phyloP scores from a whole-genome alignment of 1,140 invertebrate species.

The Linepithema humile region DNA sequence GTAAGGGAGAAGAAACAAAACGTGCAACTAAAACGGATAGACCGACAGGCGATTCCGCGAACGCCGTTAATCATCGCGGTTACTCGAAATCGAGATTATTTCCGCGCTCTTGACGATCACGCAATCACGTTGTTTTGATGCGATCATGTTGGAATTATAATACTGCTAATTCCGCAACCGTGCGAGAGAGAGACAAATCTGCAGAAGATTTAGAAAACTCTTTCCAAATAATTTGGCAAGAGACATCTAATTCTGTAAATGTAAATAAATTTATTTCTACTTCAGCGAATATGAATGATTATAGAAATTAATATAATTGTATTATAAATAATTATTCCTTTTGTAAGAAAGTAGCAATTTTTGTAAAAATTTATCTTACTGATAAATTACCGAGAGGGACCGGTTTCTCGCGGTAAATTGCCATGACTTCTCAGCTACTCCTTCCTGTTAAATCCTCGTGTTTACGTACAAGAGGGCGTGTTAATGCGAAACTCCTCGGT shows the following conservation, averaged over 20 bases:
- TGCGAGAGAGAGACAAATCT: background rate
- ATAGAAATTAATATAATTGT: too few relatives aligned
- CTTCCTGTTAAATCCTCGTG: background rate
- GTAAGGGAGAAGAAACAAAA: background rate
- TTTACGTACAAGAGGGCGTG: background rate
- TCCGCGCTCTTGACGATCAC: background rate
- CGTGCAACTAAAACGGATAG: background rate
- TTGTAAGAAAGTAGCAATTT: background rate
- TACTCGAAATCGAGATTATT: constrained; percentile 40
- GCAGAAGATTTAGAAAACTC: background rate
- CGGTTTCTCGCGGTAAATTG: background rate
- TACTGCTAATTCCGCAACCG: background rate
- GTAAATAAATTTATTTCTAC: too few relatives aligned
- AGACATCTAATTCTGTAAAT: too few relatives aligned
- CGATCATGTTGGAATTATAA: background rate
- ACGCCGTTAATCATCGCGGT: constrained; percentile 10
- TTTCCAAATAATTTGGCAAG: background rate
- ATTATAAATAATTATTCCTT: background rate
- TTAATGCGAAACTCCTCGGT: constrained; percentile 6
- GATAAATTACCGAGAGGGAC: background rate
- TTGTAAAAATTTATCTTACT: background rate
- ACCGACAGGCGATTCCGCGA: constrained; percentile 9
- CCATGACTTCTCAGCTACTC: background rate
- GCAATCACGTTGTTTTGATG: constrained; percentile 17
- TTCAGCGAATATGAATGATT: too few relatives aligned